These are phyloP conservation scores for Carlito syrichta DNA, from an alignment of 2,113 vertebrate species.

Conservation along the genomic window DNA sequence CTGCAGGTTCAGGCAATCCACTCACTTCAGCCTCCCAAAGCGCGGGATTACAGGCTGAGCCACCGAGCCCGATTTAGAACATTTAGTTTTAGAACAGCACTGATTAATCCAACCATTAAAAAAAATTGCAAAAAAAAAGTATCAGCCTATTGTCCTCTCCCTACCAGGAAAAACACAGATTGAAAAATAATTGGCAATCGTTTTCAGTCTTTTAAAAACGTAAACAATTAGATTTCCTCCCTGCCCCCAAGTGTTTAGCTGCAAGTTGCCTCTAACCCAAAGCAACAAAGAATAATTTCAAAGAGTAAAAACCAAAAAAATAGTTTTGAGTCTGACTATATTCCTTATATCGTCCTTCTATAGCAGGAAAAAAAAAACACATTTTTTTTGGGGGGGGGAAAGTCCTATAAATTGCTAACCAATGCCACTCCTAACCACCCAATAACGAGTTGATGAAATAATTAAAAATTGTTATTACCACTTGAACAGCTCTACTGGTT, in stretches of 20 bases:
- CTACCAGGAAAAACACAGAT: neutral
- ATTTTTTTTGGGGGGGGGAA: neutral
- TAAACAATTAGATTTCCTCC: conserved; percentile 32
- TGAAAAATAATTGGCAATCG: neutral
- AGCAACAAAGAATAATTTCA: conserved; percentile 25
- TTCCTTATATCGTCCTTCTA: neutral
- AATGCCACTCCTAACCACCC: neutral
- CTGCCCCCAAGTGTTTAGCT: neutral
- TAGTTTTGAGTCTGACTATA: no score
- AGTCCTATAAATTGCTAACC: conserved; percentile 41
- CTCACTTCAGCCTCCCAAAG: no score
- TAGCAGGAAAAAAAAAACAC: neutral
- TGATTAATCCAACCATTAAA: neutral
- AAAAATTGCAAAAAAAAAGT: neutral
- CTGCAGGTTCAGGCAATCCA: no score
- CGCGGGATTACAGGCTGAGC: no score
- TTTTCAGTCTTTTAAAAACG: neutral
- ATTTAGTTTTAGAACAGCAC: conserved; percentile 20
- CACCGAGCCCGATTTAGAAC: no score
- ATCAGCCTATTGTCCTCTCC: neutral
- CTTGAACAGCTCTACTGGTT: conserved; percentile 46
- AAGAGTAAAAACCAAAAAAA: no score
- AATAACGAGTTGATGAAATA: conserved; percentile 18
- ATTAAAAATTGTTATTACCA: conserved; percentile 54
- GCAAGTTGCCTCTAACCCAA: neutral